Percentiles rank a stretch among this genome's conserved stretches.
These are phyloP conservation scores for Orchesella cincta DNA, from an alignment of 1,140 invertebrate species.

Conservation along the genomic window DNA sequence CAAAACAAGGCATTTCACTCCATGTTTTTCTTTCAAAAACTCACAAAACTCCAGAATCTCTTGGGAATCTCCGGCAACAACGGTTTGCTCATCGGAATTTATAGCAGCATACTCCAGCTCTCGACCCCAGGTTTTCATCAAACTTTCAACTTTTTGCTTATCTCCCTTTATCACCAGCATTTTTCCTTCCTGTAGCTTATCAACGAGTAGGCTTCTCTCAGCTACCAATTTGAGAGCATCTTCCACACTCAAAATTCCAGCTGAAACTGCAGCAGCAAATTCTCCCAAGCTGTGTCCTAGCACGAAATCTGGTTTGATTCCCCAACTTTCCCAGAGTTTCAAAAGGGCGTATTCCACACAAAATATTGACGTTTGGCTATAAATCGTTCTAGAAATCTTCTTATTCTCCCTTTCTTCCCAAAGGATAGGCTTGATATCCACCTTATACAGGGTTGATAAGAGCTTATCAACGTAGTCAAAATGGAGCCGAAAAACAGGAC, in stretches of 20 bases:
- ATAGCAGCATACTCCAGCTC: neutral
- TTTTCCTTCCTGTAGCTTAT: slow-evolving; percentile 32
- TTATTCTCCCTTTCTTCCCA: neutral
- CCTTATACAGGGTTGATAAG: neutral
- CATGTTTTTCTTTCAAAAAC: neutral
- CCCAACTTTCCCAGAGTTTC: slow-evolving; percentile 22
- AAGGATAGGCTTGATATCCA: neutral
- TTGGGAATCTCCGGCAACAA: neutral
- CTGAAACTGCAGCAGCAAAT: slow-evolving; percentile 37
- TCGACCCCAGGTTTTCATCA: neutral
- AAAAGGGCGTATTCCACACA: slow-evolving; percentile 28
- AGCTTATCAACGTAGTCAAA: slow-evolving; percentile 19
- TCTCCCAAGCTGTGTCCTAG: slow-evolving; percentile 45
- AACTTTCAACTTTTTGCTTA: neutral
- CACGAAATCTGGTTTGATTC: slow-evolving; percentile 36
- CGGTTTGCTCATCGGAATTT: neutral
- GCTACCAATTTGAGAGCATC: slow-evolving; percentile 34
- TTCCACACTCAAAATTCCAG: slow-evolving; percentile 40
- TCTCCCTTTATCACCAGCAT: slow-evolving; percentile 33
- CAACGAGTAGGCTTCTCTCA: slow-evolving; percentile 33
- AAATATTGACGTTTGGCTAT: slow-evolving; percentile 40
- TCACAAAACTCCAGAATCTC: neutral
- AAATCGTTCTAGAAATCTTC: slow-evolving; percentile 26
- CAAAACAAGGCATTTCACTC: neutral
- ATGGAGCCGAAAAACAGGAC: slow-evolving; percentile 27